Evolutionary conservation across 2,888 invertebrate genomes (phyloP).

Genomic region (Pocota personata): DNA sequence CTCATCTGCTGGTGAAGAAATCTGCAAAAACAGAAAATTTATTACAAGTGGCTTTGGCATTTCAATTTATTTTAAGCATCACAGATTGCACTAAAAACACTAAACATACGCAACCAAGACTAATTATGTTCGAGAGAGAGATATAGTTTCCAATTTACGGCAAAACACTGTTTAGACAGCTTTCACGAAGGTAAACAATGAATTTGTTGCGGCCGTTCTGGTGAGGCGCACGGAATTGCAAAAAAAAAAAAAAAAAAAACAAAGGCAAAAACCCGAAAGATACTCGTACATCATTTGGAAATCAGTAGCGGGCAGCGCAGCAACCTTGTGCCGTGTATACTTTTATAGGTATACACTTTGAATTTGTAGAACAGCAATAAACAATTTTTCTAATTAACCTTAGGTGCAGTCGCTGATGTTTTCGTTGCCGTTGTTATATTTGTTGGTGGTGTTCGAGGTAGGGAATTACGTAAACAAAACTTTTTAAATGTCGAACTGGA

Average conservation of each 20-base stretch:
- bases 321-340: conserved; percentile 9
- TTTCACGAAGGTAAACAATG: conserved; percentile 39
- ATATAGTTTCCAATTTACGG: conserved; percentile 36
- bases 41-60: neutral
- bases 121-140: conserved; percentile 4
- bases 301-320: conserved; percentile 1
- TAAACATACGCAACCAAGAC: neutral
- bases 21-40: conserved; percentile 32
- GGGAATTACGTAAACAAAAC: conserved; percentile 17
- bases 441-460: neutral
- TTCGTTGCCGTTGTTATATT: conserved; percentile 8
- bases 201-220: neutral
- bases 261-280: conserved; percentile 3
- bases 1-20: conserved; percentile 48
- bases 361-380: conserved; percentile 54
- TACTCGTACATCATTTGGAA: conserved; percentile 27
- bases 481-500: conserved; percentile 24
- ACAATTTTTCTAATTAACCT: conserved; percentile 66
- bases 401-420: conserved; percentile 30
- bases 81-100: neutral
- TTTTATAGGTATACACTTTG: neutral
- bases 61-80: neutral
- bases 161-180: conserved; percentile 27
- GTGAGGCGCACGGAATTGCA: neutral
- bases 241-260: neutral